phyloP scores from a whole-genome alignment of 2,797 vertebrate genomes.

The Cyclopterus lumpus region DNA sequence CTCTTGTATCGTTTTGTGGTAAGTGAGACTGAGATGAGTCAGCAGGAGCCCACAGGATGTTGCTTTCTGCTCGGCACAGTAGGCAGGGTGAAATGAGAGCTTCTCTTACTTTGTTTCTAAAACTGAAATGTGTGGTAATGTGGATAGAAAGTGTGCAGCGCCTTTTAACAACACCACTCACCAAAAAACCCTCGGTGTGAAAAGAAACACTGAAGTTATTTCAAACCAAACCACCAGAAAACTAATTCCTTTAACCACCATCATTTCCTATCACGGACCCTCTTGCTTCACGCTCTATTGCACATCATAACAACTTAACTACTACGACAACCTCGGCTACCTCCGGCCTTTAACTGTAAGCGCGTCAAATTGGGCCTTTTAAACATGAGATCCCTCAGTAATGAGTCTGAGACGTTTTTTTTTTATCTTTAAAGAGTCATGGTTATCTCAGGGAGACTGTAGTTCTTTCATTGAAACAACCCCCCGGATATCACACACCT shows the following conservation, averaged over 20 bases:
- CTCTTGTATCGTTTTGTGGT: conserved; percentile 9
- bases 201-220: not conserved
- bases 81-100: not conserved
- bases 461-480: no score
- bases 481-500: no score
- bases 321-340: no score
- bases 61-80: not conserved
- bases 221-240: not conserved
- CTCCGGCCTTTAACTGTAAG: not conserved
- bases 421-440: no score
- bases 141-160: not conserved
- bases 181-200: conserved; percentile 14
- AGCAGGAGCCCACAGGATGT: conserved; percentile 29
- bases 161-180: no score
- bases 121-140: not conserved
- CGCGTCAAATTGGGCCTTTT: not conserved
- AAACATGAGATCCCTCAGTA: not conserved
- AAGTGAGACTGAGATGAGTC: conserved; percentile 34
- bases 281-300: not conserved
- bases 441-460: no score
- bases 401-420: not conserved
- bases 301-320: no score
- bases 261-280: not conserved
- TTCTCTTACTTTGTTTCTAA: not conserved
- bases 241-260: not conserved